Base-by-base conservation (phyloP, 2,797 vertebrate genomes). In the Girardinus metallicus region DNA sequence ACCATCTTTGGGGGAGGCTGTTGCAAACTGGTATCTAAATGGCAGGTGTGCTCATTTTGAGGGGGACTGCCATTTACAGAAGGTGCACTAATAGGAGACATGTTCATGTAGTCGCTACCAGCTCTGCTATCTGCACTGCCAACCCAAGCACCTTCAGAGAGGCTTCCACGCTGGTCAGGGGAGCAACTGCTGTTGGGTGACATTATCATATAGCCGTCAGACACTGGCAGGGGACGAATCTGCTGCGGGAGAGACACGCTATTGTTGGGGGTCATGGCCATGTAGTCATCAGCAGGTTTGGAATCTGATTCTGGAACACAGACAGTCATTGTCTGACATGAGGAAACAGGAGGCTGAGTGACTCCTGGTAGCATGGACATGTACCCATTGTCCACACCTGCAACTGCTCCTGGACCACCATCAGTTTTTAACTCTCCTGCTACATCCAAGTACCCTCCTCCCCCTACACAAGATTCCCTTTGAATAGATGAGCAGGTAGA, bases 181-280 rank as follows among this genome's bases (percentile, higher is more conserved):
- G 96, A 97, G 78, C 95, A 96, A 89, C 96, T 96, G 75, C 94
- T 90, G 15, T 95, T 90, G 12, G 96, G 95, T 0, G 94, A 97
- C 96, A 97, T 97, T 87, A 96, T 94, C 95, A 97, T 95, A 72
- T 97, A 97, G 51, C 96, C 95, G 8, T 96, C 95, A 15, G 93
- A 93, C 9, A 80, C 62, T 31, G 88, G 93, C 2, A 91, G 92
- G 43, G 91, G 89, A 13, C 85, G 91, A 31, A 96, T 95, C 81
- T 94, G 95, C 83, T 94, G 96, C 0, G 96, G 96, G 0, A 95
- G 96, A 0, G 96, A 97, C 76, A 96, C 93, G 1, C 96, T 97
- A 87, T 94, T 96, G 85, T 95, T 92, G 0, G 94, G 95, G 2
- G 89, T 95, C 96, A 96, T 97, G 76, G 96, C 94, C 94, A 97